Evolutionary conservation across 2,797 vertebrate genomes (phyloP).

Genomic region (Pogonophryne albipinna): DNA sequence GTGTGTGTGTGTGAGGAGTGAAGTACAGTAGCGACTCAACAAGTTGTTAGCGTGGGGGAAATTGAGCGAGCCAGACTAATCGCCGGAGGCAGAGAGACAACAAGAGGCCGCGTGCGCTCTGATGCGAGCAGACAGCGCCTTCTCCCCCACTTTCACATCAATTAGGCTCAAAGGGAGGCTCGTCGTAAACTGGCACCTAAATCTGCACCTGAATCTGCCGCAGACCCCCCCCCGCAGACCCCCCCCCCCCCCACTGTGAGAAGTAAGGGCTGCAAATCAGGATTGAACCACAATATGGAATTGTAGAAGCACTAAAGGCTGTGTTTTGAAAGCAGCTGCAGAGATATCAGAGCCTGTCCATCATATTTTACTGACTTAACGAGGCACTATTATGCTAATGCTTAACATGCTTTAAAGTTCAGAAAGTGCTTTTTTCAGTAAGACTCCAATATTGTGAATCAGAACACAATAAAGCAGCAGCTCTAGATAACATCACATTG

Average conservation of each 20-base stretch:
- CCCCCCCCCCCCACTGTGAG: slow-evolving; percentile 15
- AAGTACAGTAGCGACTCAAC: slow-evolving; percentile 21
- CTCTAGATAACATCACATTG: not conserved
- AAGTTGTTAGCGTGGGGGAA: slow-evolving; percentile 33
- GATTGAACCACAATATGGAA: no score
- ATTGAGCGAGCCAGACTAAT: slow-evolving; percentile 59
- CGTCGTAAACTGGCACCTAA: slow-evolving; percentile 12
- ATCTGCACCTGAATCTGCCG: slow-evolving; percentile 47
- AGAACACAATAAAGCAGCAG: no score
- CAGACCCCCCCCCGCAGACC: not conserved
- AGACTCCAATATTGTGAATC: no score
- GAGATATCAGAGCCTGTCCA: no score
- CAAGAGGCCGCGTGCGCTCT: slow-evolving; percentile 59
- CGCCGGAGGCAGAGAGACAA: slow-evolving; percentile 62
- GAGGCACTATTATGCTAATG: no score
- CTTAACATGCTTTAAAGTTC: no score
- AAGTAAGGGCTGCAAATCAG: not conserved
- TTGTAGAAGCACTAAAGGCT: no score
- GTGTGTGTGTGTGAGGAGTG: not conserved
- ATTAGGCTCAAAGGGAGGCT: slow-evolving; percentile 69
- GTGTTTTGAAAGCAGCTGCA: no score
- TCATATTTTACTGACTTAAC: no score
- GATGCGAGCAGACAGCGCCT: slow-evolving; percentile 68
- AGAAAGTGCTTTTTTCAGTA: no score
- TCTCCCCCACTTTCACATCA: slow-evolving; percentile 58